These are phyloP conservation scores for Microtus richardsoni DNA, from an alignment of 2,113 vertebrate species.

Conservation along the genomic window DNA sequence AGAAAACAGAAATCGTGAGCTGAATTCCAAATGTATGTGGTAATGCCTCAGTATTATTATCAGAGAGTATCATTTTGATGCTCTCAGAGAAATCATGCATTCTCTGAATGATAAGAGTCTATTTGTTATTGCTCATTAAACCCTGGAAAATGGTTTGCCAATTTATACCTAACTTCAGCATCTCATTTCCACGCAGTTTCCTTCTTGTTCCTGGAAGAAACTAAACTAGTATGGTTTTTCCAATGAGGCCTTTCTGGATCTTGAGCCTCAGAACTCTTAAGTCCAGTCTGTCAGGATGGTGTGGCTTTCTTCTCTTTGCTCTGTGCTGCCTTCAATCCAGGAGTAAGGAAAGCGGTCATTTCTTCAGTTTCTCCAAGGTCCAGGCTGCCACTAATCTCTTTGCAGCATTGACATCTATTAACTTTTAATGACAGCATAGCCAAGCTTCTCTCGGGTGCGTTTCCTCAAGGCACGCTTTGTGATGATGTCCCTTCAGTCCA, in stretches of 20 bases:
- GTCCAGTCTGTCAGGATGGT: not conserved
- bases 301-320: not conserved
- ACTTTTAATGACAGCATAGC: not conserved
- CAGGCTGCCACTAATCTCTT: not conserved
- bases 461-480: not conserved
- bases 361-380: slow-evolving; percentile 5
- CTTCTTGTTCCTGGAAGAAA: not conserved
- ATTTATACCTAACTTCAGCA: not conserved
- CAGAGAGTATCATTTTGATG: slow-evolving; percentile 2
- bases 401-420: not conserved
- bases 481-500: not conserved
- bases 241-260: not conserved
- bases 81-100: not conserved
- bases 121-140: not conserved
- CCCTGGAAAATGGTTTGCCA: not conserved
- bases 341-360: not conserved
- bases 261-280: not conserved
- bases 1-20: slow-evolving; percentile 20
- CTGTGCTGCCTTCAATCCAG: not conserved
- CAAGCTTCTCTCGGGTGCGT: not conserved
- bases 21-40: not conserved
- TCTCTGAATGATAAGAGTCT: not conserved
- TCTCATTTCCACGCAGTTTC: not conserved
- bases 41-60: not conserved
- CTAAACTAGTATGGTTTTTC: not conserved